A percentile compares a stretch with the other conserved stretches of the same genome.
phyloP scores from a whole-genome alignment of 2,113 vertebrate genomes.

The Brienomyrus brachyistius region DNA sequence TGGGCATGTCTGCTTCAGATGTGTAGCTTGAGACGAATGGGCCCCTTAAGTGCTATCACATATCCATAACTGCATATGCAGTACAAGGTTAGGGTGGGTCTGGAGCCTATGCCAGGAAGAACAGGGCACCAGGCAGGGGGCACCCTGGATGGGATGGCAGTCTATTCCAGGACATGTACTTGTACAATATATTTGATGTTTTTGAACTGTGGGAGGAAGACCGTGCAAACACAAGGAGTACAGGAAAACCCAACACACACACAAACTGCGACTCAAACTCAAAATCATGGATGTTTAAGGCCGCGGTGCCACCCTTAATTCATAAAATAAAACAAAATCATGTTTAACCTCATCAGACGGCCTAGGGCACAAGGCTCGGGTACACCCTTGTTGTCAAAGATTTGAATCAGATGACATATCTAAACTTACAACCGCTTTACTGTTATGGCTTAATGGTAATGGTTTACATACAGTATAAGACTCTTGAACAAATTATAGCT shows the following conservation, averaged over 20 bases:
- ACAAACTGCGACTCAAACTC: not conserved
- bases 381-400: not conserved
- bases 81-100: not conserved
- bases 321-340: not conserved
- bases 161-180: not conserved
- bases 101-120: not conserved
- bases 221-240: not conserved
- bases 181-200: not conserved
- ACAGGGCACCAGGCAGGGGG: not conserved
- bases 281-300: not conserved
- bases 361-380: not conserved
- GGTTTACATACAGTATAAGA: conserved; percentile 30
- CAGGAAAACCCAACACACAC: not conserved
- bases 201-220: not conserved
- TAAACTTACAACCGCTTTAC: not conserved
- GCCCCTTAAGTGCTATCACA: conserved; percentile 3
- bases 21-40: conserved; percentile 10
- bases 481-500: conserved; percentile 51
- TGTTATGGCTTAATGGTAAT: not conserved
- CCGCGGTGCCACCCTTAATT: not conserved
- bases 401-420: not conserved
- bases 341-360: not conserved
- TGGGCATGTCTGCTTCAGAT: not conserved
- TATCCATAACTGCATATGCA: not conserved
- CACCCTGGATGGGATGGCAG: not conserved